Evolutionary conservation across 2,797 vertebrate genomes (phyloP).

Genomic region (Manis javanica): DNA sequence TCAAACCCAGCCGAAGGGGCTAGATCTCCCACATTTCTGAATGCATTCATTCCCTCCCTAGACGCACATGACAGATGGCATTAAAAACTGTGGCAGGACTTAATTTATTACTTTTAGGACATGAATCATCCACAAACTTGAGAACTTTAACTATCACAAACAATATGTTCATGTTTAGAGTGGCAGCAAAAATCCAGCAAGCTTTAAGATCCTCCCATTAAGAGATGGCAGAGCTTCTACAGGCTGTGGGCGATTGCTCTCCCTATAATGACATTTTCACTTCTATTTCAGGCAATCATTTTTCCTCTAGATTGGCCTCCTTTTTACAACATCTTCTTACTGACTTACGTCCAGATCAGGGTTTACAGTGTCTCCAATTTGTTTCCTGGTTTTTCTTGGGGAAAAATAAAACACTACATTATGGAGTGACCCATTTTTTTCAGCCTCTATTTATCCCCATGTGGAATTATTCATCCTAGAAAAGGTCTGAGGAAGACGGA

Average conservation of each 20-base stretch:
- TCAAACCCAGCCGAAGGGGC: fast-evolving
- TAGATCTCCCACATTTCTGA: fast-evolving
- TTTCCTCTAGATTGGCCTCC: neutral
- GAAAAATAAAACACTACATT: neutral
- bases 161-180: neutral
- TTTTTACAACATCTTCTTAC: neutral
- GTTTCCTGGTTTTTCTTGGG: neutral
- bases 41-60: too few species aligned
- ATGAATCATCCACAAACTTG: neutral
- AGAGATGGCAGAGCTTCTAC: neutral
- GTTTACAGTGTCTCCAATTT: neutral
- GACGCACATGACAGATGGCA: neutral
- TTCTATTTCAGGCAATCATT: neutral
- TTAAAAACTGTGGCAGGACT: neutral
- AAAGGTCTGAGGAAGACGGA: constrained; percentile 7
- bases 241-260: neutral
- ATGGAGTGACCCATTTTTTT: constrained; percentile 51
- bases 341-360: constrained; percentile 1
- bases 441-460: constrained; percentile 24
- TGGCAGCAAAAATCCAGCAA: neutral
- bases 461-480: constrained; percentile 5
- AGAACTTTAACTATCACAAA: neutral
- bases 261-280: neutral
- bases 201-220: neutral
- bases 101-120: neutral